Base-by-base conservation (phyloP, 1,140 invertebrate species). In the Trichomalopsis sarcophagae region DNA sequence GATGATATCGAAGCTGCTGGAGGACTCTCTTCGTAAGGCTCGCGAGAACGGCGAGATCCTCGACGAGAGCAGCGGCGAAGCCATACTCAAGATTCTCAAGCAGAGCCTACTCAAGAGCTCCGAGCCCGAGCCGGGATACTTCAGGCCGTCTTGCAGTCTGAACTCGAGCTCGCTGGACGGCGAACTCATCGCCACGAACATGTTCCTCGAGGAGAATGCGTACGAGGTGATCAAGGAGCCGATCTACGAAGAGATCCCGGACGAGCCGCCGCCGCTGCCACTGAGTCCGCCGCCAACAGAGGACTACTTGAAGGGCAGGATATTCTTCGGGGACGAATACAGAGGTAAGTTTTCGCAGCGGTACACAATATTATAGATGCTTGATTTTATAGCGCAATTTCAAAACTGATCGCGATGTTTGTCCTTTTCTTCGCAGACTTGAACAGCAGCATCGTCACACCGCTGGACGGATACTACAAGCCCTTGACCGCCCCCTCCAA, bases 181-280 rank as follows among this genome's bases (percentile, higher is more conserved):
- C 0, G 90, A 93, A 55, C 91, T 92, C 21, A 87, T 91, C 5
- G 88, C 90, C 7, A 89, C 89, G 0, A 91, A 91, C 88, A 86
- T 92, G 0, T 93, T 93, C 69, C 84, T 92, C 93, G 89, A 97
- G 94, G 93, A 94, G 83, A 94, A 97, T 93, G 95, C 96, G 82
- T 97, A 97, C 87, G 97, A 97, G 89, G 95, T 96, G 27, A 97
- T 97, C 40, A 94, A 96, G 74, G 97, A 98, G 93, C 97, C 97
- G 3, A 98, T 98, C 89, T 98, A 98, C 90, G 97, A 98, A 93
- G 97, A 98, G 93, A 97, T 97, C 78, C 94, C 95, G 13, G 96
- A 97, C 87, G 96, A 96, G 87, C 96, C 96, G 11, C 96, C 96
- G 23, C 96, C 96, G 9, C 89, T 97, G 79, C 96, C 96, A 2